A percentile compares a stretch with the other conserved stretches of the same genome.
Evolutionary conservation across 37 sponge, comb jelly and placozoan genomes (phyloP).

Genomic region (Cladorhizidae sp.): DNA sequence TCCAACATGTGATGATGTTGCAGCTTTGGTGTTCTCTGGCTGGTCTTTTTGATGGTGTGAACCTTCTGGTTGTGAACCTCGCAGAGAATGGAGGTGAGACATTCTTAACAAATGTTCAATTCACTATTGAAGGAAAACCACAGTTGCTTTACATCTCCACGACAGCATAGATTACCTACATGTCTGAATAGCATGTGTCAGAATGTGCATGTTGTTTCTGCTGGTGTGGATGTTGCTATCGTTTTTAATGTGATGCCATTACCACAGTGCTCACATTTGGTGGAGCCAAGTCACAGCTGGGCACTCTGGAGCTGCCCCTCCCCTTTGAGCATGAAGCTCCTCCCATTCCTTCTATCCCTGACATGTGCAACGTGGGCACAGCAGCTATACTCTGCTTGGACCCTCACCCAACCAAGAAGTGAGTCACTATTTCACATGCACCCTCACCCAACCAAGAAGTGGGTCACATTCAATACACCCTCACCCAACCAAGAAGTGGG

Average conservation of each 20-base stretch:
- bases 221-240: not conserved
- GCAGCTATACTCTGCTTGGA: conserved; percentile 58
- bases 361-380: conserved; percentile 28
- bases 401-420: conserved; percentile 54
- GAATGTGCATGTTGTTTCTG: too few relatives aligned
- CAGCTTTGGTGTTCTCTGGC: conserved; percentile 57
- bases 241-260: not conserved
- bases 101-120: not conserved
- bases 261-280: conserved; percentile 42
- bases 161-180: too few relatives aligned
- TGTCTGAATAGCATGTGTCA: conserved; percentile 7
- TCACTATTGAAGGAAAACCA: too few relatives aligned
- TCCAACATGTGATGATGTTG: not conserved
- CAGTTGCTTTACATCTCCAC: too few relatives aligned
- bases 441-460: too few relatives aligned
- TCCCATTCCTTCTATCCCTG: conserved; percentile 45
- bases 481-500: too few relatives aligned
- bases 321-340: conserved; percentile 30
- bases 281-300: conserved; percentile 41
- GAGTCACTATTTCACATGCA: too few relatives aligned
- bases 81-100: conserved; percentile 56
- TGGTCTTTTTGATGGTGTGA: conserved; percentile 37
- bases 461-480: too few relatives aligned
- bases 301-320: conserved; percentile 25
- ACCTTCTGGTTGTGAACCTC: conserved; percentile 52